Conservation (phyloP, 1,140 invertebrate genomes). For the Bombus balteatus region DNA sequence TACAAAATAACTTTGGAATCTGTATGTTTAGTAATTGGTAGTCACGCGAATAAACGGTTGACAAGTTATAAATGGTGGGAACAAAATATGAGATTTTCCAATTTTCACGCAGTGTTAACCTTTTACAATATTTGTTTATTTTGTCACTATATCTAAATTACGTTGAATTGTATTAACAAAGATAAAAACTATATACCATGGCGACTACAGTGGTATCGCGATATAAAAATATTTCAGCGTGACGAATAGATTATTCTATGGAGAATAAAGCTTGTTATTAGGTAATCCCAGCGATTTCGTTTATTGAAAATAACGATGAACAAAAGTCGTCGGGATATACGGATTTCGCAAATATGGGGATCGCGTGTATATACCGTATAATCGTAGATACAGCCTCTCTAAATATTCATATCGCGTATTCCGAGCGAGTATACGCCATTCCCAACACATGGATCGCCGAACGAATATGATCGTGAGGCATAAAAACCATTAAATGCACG, state of each 20-base stretch:
- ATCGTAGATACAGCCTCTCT: constrained; percentile 47
- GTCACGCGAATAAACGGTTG: background rate
- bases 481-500: constrained; percentile 60
- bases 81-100: background rate
- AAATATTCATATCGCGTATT: constrained; percentile 69
- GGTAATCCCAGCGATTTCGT: background rate
- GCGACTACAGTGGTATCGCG: background rate
- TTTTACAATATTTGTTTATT: background rate
- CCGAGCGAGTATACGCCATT: constrained; percentile 36
- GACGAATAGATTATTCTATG: background rate
- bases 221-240: background rate
- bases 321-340: background rate
- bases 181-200: background rate
- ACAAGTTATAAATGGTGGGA: background rate
- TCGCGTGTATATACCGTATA: constrained; percentile 25
- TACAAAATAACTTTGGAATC: background rate
- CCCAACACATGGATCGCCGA: constrained; percentile 53
- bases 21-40: background rate
- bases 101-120: background rate
- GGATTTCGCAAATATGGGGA: constrained; percentile 24
- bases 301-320: background rate
- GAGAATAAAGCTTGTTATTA: background rate
- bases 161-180: background rate
- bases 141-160: background rate
- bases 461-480: constrained; percentile 59